A percentile compares a stretch with the other conserved stretches of the same genome.
Conservation (phyloP, 1,140 invertebrate species). For the Lucilia cuprina region DNA sequence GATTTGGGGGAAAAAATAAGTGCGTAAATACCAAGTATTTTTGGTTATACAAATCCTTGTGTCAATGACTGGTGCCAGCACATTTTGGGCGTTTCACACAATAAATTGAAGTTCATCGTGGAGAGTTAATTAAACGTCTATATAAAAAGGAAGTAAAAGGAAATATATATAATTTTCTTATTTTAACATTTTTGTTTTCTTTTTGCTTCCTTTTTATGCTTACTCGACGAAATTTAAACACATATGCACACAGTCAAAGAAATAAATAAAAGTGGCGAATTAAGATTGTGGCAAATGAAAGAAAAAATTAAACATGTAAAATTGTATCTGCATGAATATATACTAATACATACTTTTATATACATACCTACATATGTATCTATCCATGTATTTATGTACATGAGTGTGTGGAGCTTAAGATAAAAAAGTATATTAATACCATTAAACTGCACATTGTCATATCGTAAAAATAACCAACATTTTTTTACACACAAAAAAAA, state of each 20-base stretch:
- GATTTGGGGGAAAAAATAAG: no score
- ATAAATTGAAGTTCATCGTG: background rate
- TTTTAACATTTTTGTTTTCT: background rate
- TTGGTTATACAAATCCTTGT: background rate
- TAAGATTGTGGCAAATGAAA: background rate
- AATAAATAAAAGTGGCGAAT: background rate
- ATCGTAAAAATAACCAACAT: background rate
- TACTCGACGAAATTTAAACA: background rate
- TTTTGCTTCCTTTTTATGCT: background rate
- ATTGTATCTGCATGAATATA: background rate
- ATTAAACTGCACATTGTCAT: constrained; percentile 12
- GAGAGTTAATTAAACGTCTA: background rate
- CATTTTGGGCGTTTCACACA: background rate
- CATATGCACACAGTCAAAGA: background rate
- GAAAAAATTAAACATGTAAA: background rate
- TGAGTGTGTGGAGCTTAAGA: background rate
- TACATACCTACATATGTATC: background rate
- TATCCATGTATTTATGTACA: background rate
- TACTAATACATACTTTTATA: background rate
- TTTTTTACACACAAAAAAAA: background rate
- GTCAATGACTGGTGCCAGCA: background rate
- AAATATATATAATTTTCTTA: background rate
- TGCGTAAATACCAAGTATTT: background rate
- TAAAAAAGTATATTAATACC: background rate
- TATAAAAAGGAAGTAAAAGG: background rate